Conservation (phyloP, 2,888 invertebrate genomes). For the Microchrysa polita region DNA sequence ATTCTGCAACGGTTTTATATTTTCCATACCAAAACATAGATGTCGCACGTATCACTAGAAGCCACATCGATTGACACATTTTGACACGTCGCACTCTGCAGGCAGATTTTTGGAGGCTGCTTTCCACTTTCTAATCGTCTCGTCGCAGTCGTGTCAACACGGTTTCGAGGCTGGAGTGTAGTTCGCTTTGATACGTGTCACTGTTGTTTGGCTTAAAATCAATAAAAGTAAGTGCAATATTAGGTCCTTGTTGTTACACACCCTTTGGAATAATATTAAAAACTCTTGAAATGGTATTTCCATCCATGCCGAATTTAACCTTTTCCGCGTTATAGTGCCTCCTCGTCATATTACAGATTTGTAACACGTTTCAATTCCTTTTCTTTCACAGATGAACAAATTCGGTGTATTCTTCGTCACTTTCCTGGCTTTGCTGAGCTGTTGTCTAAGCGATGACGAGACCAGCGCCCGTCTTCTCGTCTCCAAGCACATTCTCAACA, state of each 20-base stretch:
- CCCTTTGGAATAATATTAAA: background rate
- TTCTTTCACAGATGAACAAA: constrained; percentile 50
- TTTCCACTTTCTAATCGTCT: constrained; percentile 39
- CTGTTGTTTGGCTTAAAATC: background rate
- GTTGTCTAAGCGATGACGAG: constrained; percentile 70
- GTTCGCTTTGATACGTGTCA: constrained; percentile 31
- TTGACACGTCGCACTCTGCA: constrained; percentile 41
- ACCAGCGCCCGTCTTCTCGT: constrained; percentile 84
- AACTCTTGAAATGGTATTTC: background rate
- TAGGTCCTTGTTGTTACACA: background rate
- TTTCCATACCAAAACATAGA: background rate
- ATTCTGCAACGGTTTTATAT: no score
- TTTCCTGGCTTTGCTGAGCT: constrained; percentile 39
- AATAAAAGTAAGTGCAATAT: constrained; percentile 21
- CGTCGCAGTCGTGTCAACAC: constrained; percentile 31
- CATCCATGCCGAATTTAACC: background rate
- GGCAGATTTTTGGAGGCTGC: constrained; percentile 16
- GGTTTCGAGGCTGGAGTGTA: background rate
- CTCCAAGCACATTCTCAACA: constrained; percentile 94
- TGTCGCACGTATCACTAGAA: constrained; percentile 3
- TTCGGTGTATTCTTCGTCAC: constrained; percentile 44
- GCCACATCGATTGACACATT: constrained; percentile 33
- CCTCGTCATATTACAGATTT: background rate
- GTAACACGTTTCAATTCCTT: background rate
- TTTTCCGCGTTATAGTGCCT: background rate